Evolutionary conservation across 1,140 invertebrate species (phyloP).

Genomic region (Berghia stephanieae): DNA sequence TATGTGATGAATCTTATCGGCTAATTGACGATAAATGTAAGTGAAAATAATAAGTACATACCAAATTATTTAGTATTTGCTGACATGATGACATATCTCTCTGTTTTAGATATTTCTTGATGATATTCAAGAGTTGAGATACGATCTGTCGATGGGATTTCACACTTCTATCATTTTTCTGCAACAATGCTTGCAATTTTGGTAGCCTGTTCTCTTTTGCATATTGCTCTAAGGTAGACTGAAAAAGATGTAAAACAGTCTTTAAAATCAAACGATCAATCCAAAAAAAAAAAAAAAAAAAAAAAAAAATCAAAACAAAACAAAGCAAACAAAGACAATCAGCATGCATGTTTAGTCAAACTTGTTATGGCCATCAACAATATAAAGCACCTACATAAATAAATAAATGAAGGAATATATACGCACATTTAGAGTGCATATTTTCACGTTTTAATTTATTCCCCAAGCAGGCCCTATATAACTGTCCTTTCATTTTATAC

Average conservation of each 20-base stretch:
- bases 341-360: constrained; percentile 3
- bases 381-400: not conserved
- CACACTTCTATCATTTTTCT: not conserved
- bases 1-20: too few relatives aligned
- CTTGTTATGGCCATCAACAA: too few relatives aligned
- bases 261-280: too few relatives aligned
- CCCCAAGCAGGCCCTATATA: not conserved
- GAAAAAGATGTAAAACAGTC: not conserved
- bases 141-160: not conserved
- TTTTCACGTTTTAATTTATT: not conserved
- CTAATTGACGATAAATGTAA: too few relatives aligned
- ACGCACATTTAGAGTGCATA: constrained; percentile 6
- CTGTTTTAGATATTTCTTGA: constrained; percentile 3
- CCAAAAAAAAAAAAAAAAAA: constrained; percentile 17
- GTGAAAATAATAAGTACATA: too few relatives aligned
- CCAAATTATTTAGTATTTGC: constrained; percentile 20
- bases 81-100: constrained; percentile 25
- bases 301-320: not conserved
- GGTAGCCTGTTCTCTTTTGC: constrained; percentile 24
- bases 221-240: not conserved
- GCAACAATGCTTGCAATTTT: not conserved
- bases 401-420: not conserved
- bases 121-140: not conserved
- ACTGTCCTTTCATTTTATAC: not conserved
- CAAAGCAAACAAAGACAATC: not conserved